These are phyloP conservation scores for Tupaia chinensis DNA, from an alignment of 2,113 vertebrate genomes.

Conservation along the genomic window DNA sequence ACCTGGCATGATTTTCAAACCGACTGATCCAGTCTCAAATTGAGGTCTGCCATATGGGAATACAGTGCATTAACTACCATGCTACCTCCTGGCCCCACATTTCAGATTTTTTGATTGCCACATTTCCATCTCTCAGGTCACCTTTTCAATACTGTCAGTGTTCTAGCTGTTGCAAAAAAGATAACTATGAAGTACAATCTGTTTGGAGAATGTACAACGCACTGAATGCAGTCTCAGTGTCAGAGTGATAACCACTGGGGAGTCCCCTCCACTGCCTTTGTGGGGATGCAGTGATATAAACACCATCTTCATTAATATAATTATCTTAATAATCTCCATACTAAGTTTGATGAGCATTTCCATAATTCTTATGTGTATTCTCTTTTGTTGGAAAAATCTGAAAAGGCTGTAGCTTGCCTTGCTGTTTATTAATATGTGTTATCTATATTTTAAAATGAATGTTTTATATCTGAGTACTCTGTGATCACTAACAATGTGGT, in stretches of 20 bases:
- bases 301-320: too few relatives aligned
- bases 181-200: neutral
- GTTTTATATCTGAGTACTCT: slow-evolving; percentile 40
- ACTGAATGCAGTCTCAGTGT: neutral
- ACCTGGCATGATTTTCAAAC: too few relatives aligned
- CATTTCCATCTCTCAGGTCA: neutral
- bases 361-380: too few relatives aligned
- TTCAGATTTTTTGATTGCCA: neutral
- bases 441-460: slow-evolving; percentile 62
- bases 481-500: slow-evolving; percentile 37
- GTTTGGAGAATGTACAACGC: neutral
- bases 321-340: too few relatives aligned
- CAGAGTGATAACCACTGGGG: neutral
- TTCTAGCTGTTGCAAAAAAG: neutral
- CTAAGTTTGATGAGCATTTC: too few relatives aligned
- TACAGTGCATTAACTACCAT: too few relatives aligned
- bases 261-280: neutral
- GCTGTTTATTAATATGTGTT: slow-evolving; percentile 63
- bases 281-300: neutral
- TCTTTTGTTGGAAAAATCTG: slow-evolving; percentile 24
- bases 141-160: neutral
- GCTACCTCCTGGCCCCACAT: too few relatives aligned
- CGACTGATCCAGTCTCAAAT: too few relatives aligned
- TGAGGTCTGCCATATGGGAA: too few relatives aligned
- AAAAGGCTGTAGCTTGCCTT: neutral